phyloP scores from a whole-genome alignment of 2,888 invertebrate species.

The Anthrax anthrax region DNA sequence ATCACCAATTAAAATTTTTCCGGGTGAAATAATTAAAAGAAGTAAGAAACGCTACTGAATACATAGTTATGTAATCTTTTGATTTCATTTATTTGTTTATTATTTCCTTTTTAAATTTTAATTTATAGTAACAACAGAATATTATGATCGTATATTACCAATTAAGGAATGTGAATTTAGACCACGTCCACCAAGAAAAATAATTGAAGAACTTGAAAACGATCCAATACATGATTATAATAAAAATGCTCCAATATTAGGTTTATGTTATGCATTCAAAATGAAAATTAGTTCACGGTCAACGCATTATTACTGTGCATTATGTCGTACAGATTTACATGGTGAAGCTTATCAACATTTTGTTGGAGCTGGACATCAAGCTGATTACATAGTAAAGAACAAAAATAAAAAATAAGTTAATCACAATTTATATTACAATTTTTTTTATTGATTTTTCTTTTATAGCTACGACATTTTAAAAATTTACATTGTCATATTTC shows the following conservation, averaged over 20 bases:
- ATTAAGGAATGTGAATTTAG: slow-evolving; percentile 7
- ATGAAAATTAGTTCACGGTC: slow-evolving; percentile 1
- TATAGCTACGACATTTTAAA: slow-evolving; percentile 10
- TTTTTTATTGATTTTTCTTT: neutral
- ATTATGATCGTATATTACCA: slow-evolving; percentile 6
- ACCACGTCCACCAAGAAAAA: neutral
- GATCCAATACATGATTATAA: slow-evolving; percentile 9
- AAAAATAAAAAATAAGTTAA: too few species aligned
- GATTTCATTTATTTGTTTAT: neutral
- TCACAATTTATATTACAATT: too few species aligned
- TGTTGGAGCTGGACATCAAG: slow-evolving; percentile 6
- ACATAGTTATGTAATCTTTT: too few species aligned
- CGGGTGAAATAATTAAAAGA: slow-evolving; percentile 7
- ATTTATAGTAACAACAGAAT: slow-evolving; percentile 9
- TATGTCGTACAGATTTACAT: slow-evolving; percentile 1
- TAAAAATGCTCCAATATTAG: slow-evolving; percentile 7
- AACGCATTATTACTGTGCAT: slow-evolving; percentile 2
- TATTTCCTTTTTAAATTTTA: neutral
- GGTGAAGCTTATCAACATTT: slow-evolving; percentile 5
- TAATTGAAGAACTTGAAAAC: neutral
- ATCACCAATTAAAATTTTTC: slow-evolving; percentile 6
- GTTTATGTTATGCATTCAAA: slow-evolving; percentile 8
- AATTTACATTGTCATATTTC: slow-evolving; percentile 9
- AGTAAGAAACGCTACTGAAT: slow-evolving; percentile 7
- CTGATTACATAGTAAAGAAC: slow-evolving; percentile 8